Conservation (phyloP, 2,113 vertebrate species). For the Hemiscyllium ocellatum region DNA sequence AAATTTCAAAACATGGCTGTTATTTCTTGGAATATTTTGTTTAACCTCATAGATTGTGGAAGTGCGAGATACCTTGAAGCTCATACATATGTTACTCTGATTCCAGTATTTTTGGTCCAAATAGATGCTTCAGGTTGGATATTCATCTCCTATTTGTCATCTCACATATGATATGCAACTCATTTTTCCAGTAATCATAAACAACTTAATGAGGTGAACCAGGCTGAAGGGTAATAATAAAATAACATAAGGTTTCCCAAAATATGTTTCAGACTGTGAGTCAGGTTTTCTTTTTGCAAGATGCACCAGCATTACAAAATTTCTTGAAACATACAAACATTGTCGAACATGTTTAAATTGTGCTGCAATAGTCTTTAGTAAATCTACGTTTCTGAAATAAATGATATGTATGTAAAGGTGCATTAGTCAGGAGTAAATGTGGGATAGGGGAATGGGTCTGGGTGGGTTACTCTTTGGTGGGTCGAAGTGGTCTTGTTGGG, state of each 20-base stretch:
- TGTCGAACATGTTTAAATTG: background rate
- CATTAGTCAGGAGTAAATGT: no score
- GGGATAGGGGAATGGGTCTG: no score
- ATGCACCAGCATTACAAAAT: no score
- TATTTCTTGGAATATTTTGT: background rate
- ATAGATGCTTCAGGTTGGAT: background rate
- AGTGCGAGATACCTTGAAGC: background rate
- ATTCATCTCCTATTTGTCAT: background rate
- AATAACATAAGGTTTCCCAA: background rate
- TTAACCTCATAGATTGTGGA: background rate
- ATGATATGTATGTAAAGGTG: no score
- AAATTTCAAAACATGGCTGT: background rate
- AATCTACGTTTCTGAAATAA: background rate
- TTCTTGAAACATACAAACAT: background rate
- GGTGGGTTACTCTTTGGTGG: no score
- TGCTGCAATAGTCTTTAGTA: background rate
- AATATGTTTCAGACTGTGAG: background rate
- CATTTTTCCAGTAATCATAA: background rate
- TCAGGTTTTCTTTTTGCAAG: background rate
- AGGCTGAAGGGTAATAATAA: background rate
- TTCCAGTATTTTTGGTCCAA: background rate
- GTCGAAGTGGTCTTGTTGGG: no score
- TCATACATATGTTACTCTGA: background rate
- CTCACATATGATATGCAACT: background rate
- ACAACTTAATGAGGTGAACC: background rate